A percentile compares a stretch with the other conserved stretches of the same genome.
Conservation (phyloP, 2,113 vertebrate species). For the Epinephelus lanceolatus region DNA sequence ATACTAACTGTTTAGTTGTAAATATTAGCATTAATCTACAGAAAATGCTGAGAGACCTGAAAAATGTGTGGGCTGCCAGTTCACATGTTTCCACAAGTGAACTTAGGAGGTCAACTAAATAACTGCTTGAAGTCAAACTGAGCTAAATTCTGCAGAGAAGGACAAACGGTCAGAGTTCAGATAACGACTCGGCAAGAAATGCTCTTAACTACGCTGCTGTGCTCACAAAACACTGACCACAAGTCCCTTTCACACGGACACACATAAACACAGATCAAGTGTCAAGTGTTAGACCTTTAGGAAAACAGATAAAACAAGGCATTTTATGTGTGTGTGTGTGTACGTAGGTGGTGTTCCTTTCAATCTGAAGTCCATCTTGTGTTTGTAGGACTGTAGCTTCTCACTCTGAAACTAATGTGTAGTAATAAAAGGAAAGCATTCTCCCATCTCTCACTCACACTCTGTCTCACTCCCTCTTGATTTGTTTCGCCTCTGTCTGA, state of each 20-base stretch:
- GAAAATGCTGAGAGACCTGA: not conserved
- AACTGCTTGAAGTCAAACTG: conserved; percentile 27
- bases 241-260: not conserved
- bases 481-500: not conserved
- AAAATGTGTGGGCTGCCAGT: conserved; percentile 13
- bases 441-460: not conserved
- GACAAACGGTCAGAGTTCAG: conserved; percentile 1
- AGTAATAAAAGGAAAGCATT: not conserved
- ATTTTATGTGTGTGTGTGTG: not conserved
- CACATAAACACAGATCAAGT: not conserved
- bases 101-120: conserved; percentile 16
- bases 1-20: not conserved
- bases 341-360: not conserved
- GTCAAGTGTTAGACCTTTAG: not conserved
- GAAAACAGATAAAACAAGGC: not conserved
- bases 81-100: conserved; percentile 8
- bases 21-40: not conserved
- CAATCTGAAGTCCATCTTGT: not conserved
- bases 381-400: not conserved
- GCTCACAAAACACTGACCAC: not conserved
- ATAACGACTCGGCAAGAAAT: not conserved
- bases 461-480: not conserved
- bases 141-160: conserved; percentile 8
- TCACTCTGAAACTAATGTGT: not conserved
- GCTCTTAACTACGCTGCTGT: not conserved